Base-by-base conservation (phyloP, 2,113 vertebrate species). In the Pseudorasbora parva region DNA sequence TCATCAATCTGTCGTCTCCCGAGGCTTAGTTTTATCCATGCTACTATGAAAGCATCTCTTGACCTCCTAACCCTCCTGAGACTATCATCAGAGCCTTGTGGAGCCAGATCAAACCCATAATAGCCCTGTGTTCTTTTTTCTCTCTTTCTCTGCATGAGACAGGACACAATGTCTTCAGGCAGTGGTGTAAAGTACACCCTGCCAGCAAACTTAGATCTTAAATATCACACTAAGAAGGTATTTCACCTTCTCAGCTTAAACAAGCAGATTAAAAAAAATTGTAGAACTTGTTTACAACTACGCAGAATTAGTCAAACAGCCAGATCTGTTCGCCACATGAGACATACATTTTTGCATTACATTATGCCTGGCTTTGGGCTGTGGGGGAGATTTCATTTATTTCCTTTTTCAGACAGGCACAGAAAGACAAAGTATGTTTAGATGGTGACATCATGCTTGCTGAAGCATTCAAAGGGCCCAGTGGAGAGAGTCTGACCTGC, bases 1-100 rank as follows among this genome's bases (percentile, higher is more conserved):
- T 86, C 87, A 85, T 86, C 87, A 87, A 84, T 86, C 87, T 86
- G 80, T 86, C 81, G 69, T 87, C 87, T 85, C 66, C 81, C 68
- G 21, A 62, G 80, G 87, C 87, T 78, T 88, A 80, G 76, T 81
- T 85, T 82, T 74, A 84, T 84, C 80, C 60, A 60, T 27, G 71
- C 85, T 83, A 59, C 83, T 81, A 81, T 87, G 83, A 87, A 85
- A 85, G 87, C 72, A 87, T 83, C 83, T 66, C 76, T 71, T 88
- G 81, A 88, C 83, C 87, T 88, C 83, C 77, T 81, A 85, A 85
- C 76, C 85, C 78, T 68, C 51, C 54, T 56, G 71, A 83, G 81
- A 85, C 87, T 85, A 85, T 43, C 84, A 87, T 85, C 75, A 85
- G 84, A 83, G 78, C 68, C 59, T 72, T 85, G 77, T 86, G 77